These are phyloP conservation scores for Microctenopoma steveboyesi DNA, from an alignment of 2,797 vertebrate species.

Conservation along the genomic window DNA sequence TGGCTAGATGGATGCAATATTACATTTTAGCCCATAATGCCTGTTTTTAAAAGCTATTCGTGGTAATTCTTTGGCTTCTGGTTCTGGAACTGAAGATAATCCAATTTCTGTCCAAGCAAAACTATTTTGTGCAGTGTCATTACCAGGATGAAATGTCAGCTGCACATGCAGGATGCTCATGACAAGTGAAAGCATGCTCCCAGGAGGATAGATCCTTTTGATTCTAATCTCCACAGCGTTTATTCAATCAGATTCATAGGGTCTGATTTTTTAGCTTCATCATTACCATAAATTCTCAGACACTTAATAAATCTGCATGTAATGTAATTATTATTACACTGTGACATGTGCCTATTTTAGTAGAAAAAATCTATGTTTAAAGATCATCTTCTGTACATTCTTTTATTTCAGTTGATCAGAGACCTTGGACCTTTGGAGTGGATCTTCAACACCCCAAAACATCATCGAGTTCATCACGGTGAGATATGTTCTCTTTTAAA, in stretches of 20 bases:
- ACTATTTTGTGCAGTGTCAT: background rate
- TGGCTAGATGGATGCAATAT: background rate
- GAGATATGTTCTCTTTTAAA: constrained; percentile 36
- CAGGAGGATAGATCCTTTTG: background rate
- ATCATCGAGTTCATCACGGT: constrained; percentile 95
- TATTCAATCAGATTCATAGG: background rate
- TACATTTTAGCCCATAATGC: background rate
- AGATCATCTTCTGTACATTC: background rate
- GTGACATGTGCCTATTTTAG: too few species aligned
- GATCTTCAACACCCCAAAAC: constrained; percentile 94
- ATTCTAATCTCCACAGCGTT: background rate
- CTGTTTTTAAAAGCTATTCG: background rate
- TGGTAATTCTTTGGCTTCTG: background rate
- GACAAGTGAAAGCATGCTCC: background rate
- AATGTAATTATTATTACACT: too few species aligned
- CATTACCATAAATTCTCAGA: too few species aligned
- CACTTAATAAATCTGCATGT: too few species aligned
- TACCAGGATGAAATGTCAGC: too few species aligned
- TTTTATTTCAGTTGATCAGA: constrained; percentile 82
- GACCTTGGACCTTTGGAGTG: constrained; percentile 92
- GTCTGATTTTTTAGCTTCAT: too few species aligned
- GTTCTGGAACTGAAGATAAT: background rate
- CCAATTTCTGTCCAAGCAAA: too few species aligned
- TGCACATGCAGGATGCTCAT: background rate
- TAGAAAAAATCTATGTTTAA: background rate